Evolutionary conservation across 2,113 vertebrate species (phyloP).

Genomic region (Taxidea taxus): DNA sequence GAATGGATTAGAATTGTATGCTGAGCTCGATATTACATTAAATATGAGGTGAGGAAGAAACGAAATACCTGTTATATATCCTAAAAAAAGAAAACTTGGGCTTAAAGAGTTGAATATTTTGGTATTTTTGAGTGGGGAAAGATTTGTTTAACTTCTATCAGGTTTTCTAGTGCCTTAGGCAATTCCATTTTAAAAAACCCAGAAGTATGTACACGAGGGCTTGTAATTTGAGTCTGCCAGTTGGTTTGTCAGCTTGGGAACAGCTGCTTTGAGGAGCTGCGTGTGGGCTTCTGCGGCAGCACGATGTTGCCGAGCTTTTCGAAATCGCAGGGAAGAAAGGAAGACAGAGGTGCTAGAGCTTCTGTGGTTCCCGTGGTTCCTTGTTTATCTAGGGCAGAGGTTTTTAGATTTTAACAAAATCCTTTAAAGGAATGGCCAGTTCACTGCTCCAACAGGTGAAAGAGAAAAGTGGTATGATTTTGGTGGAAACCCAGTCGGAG

Average conservation of each 20-base stretch:
- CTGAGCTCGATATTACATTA: not conserved
- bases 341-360: not conserved
- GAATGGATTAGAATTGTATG: not conserved
- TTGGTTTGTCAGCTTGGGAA: not conserved
- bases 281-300: not conserved
- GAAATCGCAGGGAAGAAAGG: not conserved
- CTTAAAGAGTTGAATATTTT: constrained; percentile 9
- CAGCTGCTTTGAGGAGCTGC: not conserved
- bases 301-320: not conserved
- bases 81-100: not conserved
- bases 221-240: constrained; percentile 44
- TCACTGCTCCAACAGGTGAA: not conserved
- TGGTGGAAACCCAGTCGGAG: not conserved
- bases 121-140: not conserved
- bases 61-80: not conserved
- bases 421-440: not conserved
- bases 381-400: not conserved
- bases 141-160: not conserved
- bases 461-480: not conserved
- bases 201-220: not conserved
- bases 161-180: not conserved
- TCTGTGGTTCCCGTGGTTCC: not conserved
- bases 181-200: constrained; percentile 29
- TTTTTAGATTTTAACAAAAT: not conserved
- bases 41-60: not conserved